These are phyloP conservation scores for Molossus molossus DNA, from an alignment of 2,797 vertebrate genomes.

Conservation along the genomic window DNA sequence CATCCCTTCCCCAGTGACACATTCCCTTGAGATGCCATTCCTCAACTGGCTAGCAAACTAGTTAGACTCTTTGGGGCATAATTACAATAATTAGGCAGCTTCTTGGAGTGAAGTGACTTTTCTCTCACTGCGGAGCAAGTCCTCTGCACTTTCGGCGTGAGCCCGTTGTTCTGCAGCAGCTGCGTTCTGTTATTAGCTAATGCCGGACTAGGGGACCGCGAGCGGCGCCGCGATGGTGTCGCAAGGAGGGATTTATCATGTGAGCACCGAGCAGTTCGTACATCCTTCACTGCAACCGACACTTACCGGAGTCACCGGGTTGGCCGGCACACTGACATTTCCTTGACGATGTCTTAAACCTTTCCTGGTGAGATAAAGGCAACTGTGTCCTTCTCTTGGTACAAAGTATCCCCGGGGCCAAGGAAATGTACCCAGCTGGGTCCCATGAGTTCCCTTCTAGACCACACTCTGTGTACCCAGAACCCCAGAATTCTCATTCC, in stretches of 20 bases:
- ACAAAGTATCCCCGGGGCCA: not conserved
- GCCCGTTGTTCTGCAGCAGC: not conserved
- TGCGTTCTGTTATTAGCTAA: not conserved
- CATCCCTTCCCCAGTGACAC: slow-evolving; percentile 5
- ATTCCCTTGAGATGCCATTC: slow-evolving; percentile 69
- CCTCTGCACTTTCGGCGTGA: slow-evolving; percentile 40
- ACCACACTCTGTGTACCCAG: not conserved
- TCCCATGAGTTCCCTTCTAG: not conserved
- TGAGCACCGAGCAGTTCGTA: fast-evolving
- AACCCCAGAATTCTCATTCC: not conserved
- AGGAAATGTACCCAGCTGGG: not conserved
- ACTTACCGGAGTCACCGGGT: not conserved
- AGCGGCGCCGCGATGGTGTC: not conserved
- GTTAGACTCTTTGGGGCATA: slow-evolving; percentile 77
- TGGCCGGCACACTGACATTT: not conserved
- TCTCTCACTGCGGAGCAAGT: slow-evolving; percentile 48
- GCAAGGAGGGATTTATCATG: not conserved
- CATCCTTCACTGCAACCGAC: not conserved
- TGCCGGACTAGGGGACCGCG: not conserved
- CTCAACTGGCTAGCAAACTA: slow-evolving; percentile 65
- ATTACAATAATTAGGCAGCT: slow-evolving; percentile 76
- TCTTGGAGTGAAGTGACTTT: slow-evolving; percentile 71
- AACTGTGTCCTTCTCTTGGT: not conserved
- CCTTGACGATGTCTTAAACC: not conserved
- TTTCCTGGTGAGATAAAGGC: not conserved